Base-by-base conservation (phyloP, 2,888 invertebrate genomes). In the Diplazon laetatorius region DNA sequence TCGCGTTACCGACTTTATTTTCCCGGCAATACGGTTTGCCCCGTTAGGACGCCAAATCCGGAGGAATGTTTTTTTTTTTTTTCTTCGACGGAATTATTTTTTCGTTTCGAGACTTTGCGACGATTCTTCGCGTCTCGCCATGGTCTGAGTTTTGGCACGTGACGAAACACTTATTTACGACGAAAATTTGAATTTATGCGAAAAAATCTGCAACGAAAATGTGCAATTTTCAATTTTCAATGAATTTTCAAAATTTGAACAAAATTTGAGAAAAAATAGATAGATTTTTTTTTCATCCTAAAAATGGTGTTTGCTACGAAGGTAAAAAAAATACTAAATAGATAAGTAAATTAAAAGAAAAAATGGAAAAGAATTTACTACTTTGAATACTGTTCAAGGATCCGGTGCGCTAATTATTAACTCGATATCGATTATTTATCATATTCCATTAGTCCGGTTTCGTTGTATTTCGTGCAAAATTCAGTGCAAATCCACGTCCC, bases 1-100 rank as follows among this genome's bases (percentile, higher is more conserved):
- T 50, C 63, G 68, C 63, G 42, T 78, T 59, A 57, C 62, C 48
- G 50, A 65, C 63, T 73, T 78, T 37, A 73, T n/a, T n/a, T n/a
- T 55, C 30, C 48, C n/a, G 50, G 78, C 37, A 48, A 69, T 52
- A 39, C 44, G 37, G 20, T 55, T 55, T 18, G 22, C 44, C n/a
- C n/a, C 30, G 6, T 30, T 20, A 46, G 42, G 66, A 46, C 25
- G 25, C 9, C 44, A 18, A 16, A 57, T n/a, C 42, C 10, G 39
- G 18, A 44, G 35, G 42, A 52, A n/a, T n/a, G n/a, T n/a, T n/a
- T n/a, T n/a, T n/a, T n/a, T n/a, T n/a, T n/a, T n/a, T n/a, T n/a
- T n/a, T n/a, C n/a, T n/a, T n/a, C 30, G 60, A 52, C 42, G 52
- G 50, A 16, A 37, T 60, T 62, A 68, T 55, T 63, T 50, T n/a